A percentile compares a stretch with the other conserved stretches of the same genome.
phyloP scores from a whole-genome alignment of 2,113 vertebrate species.

The Acrocephalus kingi region DNA sequence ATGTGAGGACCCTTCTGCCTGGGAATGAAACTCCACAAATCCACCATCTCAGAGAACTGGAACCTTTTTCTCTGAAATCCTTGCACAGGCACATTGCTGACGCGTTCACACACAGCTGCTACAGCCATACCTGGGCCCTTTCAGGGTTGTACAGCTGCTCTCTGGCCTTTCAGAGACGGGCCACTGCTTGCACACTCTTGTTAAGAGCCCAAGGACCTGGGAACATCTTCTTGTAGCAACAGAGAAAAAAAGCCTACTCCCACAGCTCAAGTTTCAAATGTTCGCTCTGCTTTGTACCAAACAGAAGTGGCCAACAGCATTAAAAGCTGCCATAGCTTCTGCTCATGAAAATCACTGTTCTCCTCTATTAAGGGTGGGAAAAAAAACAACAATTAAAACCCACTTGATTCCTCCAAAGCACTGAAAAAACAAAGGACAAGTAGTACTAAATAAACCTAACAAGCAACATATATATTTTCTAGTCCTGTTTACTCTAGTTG shows the following conservation, averaged over 20 bases:
- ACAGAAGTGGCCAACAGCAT: background rate
- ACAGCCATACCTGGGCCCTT: no score
- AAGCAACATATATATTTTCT: background rate
- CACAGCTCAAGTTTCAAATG: background rate
- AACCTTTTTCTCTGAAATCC: background rate
- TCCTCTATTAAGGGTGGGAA: background rate
- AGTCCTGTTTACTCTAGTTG: background rate
- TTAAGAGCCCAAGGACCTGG: background rate
- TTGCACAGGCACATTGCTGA: background rate
- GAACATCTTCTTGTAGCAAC: background rate
- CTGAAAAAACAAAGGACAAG: background rate
- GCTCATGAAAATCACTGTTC: background rate
- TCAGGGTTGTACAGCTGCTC: background rate
- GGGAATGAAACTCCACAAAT: background rate
- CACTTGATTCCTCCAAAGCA: background rate
- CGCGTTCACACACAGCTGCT: background rate
- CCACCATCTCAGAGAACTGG: background rate
- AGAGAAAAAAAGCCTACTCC: background rate
- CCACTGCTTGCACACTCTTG: rapidly evolving
- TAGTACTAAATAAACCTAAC: background rate
- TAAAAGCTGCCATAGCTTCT: background rate
- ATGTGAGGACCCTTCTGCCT: background rate
- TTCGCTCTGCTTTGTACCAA: background rate
- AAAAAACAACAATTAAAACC: background rate
- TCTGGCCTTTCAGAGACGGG: background rate